These are phyloP conservation scores for Germaria angustata DNA, from an alignment of 2,888 invertebrate species.

Conservation along the genomic window DNA sequence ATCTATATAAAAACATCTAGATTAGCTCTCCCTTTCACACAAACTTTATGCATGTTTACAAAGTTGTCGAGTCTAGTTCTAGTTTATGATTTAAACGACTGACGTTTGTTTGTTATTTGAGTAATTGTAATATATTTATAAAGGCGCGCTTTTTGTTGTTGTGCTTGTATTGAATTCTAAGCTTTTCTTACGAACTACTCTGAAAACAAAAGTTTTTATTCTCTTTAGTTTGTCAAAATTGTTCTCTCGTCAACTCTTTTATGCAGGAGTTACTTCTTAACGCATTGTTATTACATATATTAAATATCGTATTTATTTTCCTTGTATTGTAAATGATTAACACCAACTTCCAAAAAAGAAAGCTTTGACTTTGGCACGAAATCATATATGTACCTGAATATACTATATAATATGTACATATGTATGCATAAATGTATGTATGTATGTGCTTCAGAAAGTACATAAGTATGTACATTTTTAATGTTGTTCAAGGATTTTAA, in stretches of 20 bases:
- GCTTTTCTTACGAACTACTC: slow-evolving; percentile 11
- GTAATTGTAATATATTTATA: not conserved
- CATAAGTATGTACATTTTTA: too few species aligned
- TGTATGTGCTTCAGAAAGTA: not conserved
- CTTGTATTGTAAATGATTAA: slow-evolving; percentile 40
- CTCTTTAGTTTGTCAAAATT: slow-evolving; percentile 21
- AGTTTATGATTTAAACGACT: too few species aligned
- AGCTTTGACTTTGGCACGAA: slow-evolving; percentile 62
- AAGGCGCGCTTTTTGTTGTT: slow-evolving; percentile 38
- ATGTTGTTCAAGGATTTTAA: slow-evolving; percentile 57
- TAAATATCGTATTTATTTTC: slow-evolving; percentile 26
- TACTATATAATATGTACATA: not conserved
- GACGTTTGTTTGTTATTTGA: slow-evolving; percentile 12
- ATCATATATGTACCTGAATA: not conserved
- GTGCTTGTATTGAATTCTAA: slow-evolving; percentile 3
- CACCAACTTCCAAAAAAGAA: slow-evolving; percentile 35
- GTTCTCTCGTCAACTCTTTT: not conserved
- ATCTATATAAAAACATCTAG: too few species aligned
- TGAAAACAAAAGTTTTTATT: slow-evolving; percentile 9
- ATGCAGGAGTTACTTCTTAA: not conserved
- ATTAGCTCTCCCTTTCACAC: too few species aligned
- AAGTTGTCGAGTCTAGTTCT: too few species aligned
- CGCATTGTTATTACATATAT: slow-evolving; percentile 29
- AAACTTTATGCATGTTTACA: too few species aligned
- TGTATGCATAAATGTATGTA: not conserved